Evolutionary conservation across 2,797 vertebrate species (phyloP).

Genomic region (Tragopan temminckii): DNA sequence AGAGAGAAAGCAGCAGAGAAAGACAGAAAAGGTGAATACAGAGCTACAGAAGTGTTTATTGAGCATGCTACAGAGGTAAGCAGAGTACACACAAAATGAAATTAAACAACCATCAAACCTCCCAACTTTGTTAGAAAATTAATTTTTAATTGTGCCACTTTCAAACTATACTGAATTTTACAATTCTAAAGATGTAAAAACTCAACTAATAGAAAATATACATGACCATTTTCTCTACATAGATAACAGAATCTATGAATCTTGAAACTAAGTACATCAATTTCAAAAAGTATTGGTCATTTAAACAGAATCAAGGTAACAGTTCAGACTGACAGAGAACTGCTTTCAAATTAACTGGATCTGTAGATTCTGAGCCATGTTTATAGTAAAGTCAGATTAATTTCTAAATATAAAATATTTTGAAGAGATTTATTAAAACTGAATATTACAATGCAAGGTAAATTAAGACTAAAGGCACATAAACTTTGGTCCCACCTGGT

Average conservation of each 20-base stretch:
- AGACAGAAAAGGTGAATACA: slow-evolving; percentile 91
- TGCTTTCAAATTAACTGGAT: slow-evolving; percentile 83
- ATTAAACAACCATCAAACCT: slow-evolving; percentile 91
- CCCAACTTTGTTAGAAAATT: slow-evolving; percentile 92
- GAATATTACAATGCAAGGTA: slow-evolving; percentile 92
- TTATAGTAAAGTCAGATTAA: slow-evolving; percentile 88
- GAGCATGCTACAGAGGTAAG: slow-evolving; percentile 98
- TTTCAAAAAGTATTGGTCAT: slow-evolving; percentile 88
- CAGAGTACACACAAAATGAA: slow-evolving; percentile 89
- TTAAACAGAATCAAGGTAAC: slow-evolving; percentile 84
- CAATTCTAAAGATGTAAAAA: slow-evolving; percentile 93
- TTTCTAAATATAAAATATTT: slow-evolving; percentile 89
- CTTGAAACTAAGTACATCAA: slow-evolving; percentile 86
- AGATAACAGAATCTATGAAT: slow-evolving; percentile 88
- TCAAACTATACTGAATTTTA: slow-evolving; percentile 92
- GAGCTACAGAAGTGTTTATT: slow-evolving; percentile 98
- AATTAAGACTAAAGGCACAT: slow-evolving; percentile 98
- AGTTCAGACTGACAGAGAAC: slow-evolving; percentile 84
- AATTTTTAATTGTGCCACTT: slow-evolving; percentile 95
- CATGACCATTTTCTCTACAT: slow-evolving; percentile 86
- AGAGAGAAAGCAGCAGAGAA: slow-evolving; percentile 90
- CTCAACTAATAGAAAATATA: slow-evolving; percentile 93
- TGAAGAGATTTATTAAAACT: slow-evolving; percentile 90
- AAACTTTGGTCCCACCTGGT: slow-evolving; percentile 98
- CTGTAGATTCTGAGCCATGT: slow-evolving; percentile 89